Base-by-base conservation (phyloP, 92 coral and sea anemone species). In the Plumapathes pennacea region DNA sequence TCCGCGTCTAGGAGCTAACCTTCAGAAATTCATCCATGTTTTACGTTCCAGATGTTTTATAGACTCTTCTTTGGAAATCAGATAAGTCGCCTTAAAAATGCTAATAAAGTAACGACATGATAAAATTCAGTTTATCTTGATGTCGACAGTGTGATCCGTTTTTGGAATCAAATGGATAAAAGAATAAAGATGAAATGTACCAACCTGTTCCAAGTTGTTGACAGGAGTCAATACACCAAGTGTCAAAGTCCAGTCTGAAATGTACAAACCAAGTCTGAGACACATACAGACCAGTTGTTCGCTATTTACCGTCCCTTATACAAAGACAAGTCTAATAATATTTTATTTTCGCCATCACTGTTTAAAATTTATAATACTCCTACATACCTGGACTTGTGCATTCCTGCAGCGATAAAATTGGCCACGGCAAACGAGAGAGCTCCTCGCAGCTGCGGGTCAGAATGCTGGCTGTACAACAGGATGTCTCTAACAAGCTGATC, bases 361-460 rank as follows among this genome's bases (percentile, higher is more conserved):
- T 8, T 8, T n/a, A 34, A 7, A 13, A 34, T 8, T 34, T n/a
- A 34, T 34, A 34, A 8, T 34, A 7, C 8, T 34, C 8, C 13
- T 11, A 57, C 82, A 42, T 21, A 89, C 98, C 98, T 88, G 56
- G 92, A 89, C 36, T 63, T 71, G 44, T 72, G 30, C 9, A 88
- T 72, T 18, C 92, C 90, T 44, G 94, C 80, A 37, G 73, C 47
- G 9, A 92, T 59, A 25, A 92, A 76, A 54, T 76, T 76, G 25
- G 94, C 88, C 27, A 89, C 57, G 33, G 88, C 89, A 50, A 89
- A 56, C 4, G 96, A 81, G 26, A 88, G 56, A 41, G 82, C 81
- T 30, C 96, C 98, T 5, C 98, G 88, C 30, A 92, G 66, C 66
- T 81, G 96, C 9, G 98, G 98, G 41, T 92, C 98, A 13, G 90